Evolutionary conservation across 2,113 vertebrate species (phyloP), one percentile per base, ranked within the genome.

Genomic region (Haemorhous mexicanus): DNA sequence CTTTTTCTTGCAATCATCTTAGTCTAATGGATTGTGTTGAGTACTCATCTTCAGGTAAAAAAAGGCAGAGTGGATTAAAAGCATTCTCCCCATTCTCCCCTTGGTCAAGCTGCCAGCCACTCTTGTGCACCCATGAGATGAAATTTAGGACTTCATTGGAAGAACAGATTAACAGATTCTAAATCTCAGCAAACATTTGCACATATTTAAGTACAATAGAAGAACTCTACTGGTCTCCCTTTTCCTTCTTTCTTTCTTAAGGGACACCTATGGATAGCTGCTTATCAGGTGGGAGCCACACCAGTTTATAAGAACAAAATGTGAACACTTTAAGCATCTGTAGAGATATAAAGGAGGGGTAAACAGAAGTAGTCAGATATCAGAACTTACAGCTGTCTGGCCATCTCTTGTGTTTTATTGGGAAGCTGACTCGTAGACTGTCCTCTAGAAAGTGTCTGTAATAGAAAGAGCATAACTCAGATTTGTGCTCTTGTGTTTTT

Each of bases 381-480:
- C 16, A 37, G 50, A 81, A 19, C 39, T 20, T 84, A 84, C 44
- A 72, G 22, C 35, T 91, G 4, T 64, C 15, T 82, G 56, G 43
- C 32, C 35, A 30, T 39, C 24, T 87, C 44, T 27, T 35, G 3
- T 53, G 33, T 78, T 56, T 79, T 85, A 6, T 1, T 79, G 62
- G 37, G 19, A 20, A 76, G 11, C 12, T 67, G 39, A 17, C 52
- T n/a, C 0, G 0, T 27, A 50, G 52, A 44, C 35, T 22, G 6
- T 62, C 18, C 20, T 44, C 15, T 55, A 56, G 16, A 23, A 84
- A 55, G 27, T 59, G 23, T 27, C 47, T 83, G 2, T 72, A 62
- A 19, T 7, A 68, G 43, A n/a, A 89, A 56, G 14, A 33, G 3
- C 56, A 26, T 12, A 52, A 73, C 16, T 87, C 33, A 58, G 12